phyloP scores from a whole-genome alignment of 2,113 vertebrate genomes.

The Syrrhaptes paradoxus region DNA sequence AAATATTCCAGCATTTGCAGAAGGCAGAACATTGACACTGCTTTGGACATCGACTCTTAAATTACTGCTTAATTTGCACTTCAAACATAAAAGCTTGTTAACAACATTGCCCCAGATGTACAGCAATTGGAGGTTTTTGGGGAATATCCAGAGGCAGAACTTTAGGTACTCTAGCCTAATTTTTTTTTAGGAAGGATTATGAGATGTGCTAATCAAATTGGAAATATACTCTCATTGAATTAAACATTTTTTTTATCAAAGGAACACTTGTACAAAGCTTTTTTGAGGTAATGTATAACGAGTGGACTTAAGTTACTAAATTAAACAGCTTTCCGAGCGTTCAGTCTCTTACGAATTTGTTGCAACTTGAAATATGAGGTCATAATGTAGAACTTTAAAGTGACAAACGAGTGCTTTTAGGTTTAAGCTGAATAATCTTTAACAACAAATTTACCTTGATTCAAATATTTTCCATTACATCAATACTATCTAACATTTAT shows the following conservation, averaged over 20 bases:
- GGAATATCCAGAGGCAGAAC: background rate
- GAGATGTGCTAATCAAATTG: background rate
- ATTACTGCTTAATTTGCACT: slow-evolving; percentile 28
- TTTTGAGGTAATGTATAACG: background rate
- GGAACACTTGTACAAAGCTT: background rate
- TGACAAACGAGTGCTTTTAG: background rate
- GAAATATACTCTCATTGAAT: background rate
- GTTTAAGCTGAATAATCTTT: background rate
- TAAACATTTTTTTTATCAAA: background rate
- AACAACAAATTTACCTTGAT: background rate
- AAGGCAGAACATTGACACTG: background rate
- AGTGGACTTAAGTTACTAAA: background rate
- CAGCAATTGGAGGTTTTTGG: background rate
- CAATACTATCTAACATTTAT: background rate
- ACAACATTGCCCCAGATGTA: background rate
- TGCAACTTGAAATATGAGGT: background rate
- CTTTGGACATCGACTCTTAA: background rate
- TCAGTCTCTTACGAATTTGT: background rate
- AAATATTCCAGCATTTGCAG: background rate
- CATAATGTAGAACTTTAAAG: background rate
- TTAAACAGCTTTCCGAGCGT: background rate
- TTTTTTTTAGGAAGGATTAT: background rate
- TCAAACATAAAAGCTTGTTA: slow-evolving; percentile 7
- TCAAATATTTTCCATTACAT: background rate
- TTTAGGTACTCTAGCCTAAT: background rate